These are phyloP conservation scores for Polylopha cassiicola DNA, from an alignment of 2,888 invertebrate genomes.

Conservation along the genomic window DNA sequence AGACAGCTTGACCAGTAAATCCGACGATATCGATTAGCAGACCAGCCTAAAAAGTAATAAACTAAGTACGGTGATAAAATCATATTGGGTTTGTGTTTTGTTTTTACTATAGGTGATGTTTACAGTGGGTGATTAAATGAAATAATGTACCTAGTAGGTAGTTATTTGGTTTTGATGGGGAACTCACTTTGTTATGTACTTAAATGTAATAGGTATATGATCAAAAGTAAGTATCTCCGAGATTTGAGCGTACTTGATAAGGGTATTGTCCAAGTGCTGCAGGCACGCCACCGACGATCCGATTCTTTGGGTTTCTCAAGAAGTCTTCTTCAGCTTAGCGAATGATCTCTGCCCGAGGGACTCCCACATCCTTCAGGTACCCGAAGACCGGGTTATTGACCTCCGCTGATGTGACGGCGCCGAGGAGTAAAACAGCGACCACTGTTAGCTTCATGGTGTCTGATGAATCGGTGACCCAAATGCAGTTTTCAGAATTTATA, in stretches of 20 bases:
- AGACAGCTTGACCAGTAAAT: conserved; percentile 17
- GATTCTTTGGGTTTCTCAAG: conserved; percentile 22
- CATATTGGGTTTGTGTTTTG: neutral
- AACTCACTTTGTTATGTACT: neutral
- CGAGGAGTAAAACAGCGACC: conserved; percentile 29
- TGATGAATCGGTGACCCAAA: too few relatives aligned
- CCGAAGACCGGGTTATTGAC: conserved; percentile 33
- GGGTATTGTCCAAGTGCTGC: conserved; percentile 39
- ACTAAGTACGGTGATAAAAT: neutral
- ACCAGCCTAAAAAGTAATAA: conserved; percentile 27
- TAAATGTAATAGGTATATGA: neutral
- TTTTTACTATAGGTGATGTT: conserved; percentile 1
- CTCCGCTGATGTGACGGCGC: conserved; percentile 30
- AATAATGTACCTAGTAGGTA: neutral
- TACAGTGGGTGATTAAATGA: neutral
- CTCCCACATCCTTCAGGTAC: conserved; percentile 41
- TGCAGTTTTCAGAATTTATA: too few relatives aligned
- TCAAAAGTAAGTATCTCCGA: neutral
- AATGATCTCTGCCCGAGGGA: conserved; percentile 42
- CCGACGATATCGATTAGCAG: conserved; percentile 28
- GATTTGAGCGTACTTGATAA: conserved; percentile 31
- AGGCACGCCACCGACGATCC: conserved; percentile 41
- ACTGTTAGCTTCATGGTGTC: conserved; percentile 26
- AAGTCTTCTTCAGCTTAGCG: conserved; percentile 36
- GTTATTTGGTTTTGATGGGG: neutral